Conservation (phyloP, 2,888 invertebrate genomes). For the Invenusta paracnida region DNA sequence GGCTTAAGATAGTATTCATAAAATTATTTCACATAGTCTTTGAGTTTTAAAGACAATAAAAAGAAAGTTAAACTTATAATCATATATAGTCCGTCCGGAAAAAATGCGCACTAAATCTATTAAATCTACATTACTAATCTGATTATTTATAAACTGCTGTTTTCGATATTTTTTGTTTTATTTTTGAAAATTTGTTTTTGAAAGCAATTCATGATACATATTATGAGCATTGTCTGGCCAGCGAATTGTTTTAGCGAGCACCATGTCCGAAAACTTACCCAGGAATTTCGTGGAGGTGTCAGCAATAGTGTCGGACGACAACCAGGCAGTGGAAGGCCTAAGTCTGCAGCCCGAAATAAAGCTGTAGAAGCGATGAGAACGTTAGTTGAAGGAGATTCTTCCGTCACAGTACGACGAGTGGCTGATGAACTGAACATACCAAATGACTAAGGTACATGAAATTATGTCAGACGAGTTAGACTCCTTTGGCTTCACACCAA, state of each 20-base stretch:
- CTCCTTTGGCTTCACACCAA: constrained; percentile 22
- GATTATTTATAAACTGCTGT: not conserved
- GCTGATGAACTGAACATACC: not conserved
- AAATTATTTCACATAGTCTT: no score
- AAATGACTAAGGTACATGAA: not conserved
- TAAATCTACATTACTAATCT: not conserved
- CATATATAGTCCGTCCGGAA: no score
- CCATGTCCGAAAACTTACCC: not conserved
- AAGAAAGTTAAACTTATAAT: no score
- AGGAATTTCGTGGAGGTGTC: not conserved
- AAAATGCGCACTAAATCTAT: no score
- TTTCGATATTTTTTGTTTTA: not conserved
- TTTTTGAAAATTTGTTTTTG: no score
- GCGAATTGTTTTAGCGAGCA: not conserved
- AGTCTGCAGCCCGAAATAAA: no score
- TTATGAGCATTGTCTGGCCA: not conserved
- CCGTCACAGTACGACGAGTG: no score
- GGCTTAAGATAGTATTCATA: no score
- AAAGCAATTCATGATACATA: not conserved
- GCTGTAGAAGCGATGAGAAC: no score
- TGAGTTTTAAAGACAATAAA: no score
- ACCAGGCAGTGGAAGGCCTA: no score
- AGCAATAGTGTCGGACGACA: not conserved
- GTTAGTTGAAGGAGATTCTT: no score
- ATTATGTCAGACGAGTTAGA: constrained; percentile 11